A percentile compares a stretch with the other conserved stretches of the same genome.
These are phyloP conservation scores for Marronus borbonicus DNA, from an alignment of 2,888 invertebrate species.

Conservation along the genomic window DNA sequence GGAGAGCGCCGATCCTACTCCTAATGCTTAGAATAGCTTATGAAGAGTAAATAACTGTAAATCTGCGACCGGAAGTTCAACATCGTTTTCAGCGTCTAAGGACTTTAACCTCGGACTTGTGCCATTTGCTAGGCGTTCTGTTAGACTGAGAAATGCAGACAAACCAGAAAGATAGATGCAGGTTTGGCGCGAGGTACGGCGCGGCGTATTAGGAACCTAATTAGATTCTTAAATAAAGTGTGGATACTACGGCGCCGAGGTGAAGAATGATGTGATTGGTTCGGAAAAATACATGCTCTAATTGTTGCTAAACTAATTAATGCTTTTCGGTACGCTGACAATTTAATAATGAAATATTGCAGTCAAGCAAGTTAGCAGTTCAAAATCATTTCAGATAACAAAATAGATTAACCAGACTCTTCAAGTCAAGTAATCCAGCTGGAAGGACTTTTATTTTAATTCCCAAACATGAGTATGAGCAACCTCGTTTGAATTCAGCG, in stretches of 20 bases:
- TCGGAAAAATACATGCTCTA: constrained; percentile 20
- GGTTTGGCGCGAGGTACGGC: constrained; percentile 42
- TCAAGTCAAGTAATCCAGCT: too few relatives aligned
- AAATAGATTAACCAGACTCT: neutral
- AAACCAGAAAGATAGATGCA: constrained; percentile 50
- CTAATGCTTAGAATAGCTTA: constrained; percentile 51
- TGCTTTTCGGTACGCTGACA: constrained; percentile 8
- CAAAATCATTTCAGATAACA: neutral
- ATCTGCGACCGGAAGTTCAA: constrained; percentile 53
- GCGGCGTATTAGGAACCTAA: constrained; percentile 41
- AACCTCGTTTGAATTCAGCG: too few relatives aligned
- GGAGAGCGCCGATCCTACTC: constrained; percentile 12
- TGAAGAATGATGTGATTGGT: constrained; percentile 10
- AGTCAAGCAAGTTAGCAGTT: neutral
- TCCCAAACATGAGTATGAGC: too few relatives aligned
- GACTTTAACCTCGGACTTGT: constrained; percentile 52
- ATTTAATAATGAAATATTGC: too few relatives aligned
- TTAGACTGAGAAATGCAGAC: constrained; percentile 52
- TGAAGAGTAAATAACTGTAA: constrained; percentile 52
- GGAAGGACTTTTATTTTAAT: too few relatives aligned
- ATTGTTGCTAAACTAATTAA: constrained; percentile 14
- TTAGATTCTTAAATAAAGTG: constrained; percentile 34
- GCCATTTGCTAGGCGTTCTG: constrained; percentile 53
- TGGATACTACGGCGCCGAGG: constrained; percentile 17
- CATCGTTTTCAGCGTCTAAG: constrained; percentile 51